Conservation (phyloP, 1,140 invertebrate genomes). For the Mycetomoellerius zeteki region DNA sequence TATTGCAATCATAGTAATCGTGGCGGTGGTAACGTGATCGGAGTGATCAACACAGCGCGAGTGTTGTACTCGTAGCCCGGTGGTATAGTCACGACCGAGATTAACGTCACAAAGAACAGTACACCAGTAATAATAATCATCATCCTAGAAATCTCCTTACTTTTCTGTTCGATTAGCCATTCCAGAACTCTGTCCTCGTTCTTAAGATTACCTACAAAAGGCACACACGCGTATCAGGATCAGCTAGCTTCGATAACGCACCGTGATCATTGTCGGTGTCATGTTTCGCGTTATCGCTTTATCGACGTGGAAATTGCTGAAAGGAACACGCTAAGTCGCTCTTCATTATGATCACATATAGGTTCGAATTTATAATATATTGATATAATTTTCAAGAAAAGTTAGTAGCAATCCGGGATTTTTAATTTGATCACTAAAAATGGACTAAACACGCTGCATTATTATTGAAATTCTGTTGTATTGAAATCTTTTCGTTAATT, state of each 20-base stretch:
- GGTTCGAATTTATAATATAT: background rate
- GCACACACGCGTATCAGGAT: slow-evolving; percentile 82
- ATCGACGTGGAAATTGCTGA: slow-evolving; percentile 51
- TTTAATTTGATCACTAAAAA: background rate
- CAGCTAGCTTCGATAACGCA: slow-evolving; percentile 61
- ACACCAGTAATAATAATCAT: slow-evolving; percentile 87
- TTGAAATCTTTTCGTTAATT: background rate
- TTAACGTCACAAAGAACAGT: slow-evolving; percentile 87
- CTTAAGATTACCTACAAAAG: slow-evolving; percentile 96
- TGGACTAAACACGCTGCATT: background rate
- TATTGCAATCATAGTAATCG: slow-evolving; percentile 76
- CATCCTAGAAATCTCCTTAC: slow-evolving; percentile 90
- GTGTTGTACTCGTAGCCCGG: slow-evolving; percentile 84
- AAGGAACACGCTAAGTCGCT: slow-evolving; percentile 48
- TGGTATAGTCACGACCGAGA: slow-evolving; percentile 86
- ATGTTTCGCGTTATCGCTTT: slow-evolving; percentile 56
- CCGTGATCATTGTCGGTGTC: slow-evolving; percentile 61
- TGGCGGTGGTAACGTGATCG: slow-evolving; percentile 81
- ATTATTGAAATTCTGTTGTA: background rate
- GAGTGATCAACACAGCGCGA: slow-evolving; percentile 84
- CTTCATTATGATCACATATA: slow-evolving; percentile 18
- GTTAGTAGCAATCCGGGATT: background rate
- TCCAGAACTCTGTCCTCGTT: slow-evolving; percentile 98
- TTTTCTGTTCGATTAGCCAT: slow-evolving; percentile 98
- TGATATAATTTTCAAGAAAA: background rate